Evolutionary conservation across 2,888 invertebrate genomes (phyloP), one percentile per base, ranked within the genome.

Genomic region (Limnephilus marmoratus): DNA sequence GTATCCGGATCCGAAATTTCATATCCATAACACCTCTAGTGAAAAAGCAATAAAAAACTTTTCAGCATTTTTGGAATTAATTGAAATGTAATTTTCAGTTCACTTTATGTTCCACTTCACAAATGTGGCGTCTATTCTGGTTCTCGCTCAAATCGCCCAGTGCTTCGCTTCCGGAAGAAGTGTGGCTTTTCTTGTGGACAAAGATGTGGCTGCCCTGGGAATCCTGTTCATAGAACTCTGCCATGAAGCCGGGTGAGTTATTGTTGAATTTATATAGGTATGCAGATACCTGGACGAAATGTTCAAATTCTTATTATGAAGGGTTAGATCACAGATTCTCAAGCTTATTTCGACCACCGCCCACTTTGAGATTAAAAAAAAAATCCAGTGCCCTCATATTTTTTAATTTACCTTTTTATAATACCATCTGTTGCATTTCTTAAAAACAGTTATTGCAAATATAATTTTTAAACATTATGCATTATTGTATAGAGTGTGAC

Each of bases 141-240:
- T 95, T 90, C 94, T 96, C 92, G 96, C 96, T 3, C 95, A 95
- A 24, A 95, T 95, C 24, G 95, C 95, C 87, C 96, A 96, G 68
- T 96, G 96, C 37, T 94, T 96, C 91, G 96, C 96, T 34, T 95
- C 95, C 94, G 96, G 96, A 34, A 96, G 96, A 94, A 95, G 95
- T 80, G 95, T 96, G 29, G 94, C 96, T 24, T 94, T 96, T n/a
- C 95, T 96, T 93, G 95, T 96, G 24, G 95, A 95, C 34, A 94
- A 95, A 2, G 94, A 95, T 94, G 95, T 96, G 4, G 94, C 95
- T 34, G 94, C 95, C 29, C 94, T 95, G 90, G 95, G 95, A 12
- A 94, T 95, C 81, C 94, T 96, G 87, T 94, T 96, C 92, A 95
- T 95, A 85, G 95, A 96, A 93, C 94, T 96, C 34, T 96, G 96